These are phyloP conservation scores for Capreolus pygargus DNA, from an alignment of 2,113 vertebrate genomes.

Conservation along the genomic window DNA sequence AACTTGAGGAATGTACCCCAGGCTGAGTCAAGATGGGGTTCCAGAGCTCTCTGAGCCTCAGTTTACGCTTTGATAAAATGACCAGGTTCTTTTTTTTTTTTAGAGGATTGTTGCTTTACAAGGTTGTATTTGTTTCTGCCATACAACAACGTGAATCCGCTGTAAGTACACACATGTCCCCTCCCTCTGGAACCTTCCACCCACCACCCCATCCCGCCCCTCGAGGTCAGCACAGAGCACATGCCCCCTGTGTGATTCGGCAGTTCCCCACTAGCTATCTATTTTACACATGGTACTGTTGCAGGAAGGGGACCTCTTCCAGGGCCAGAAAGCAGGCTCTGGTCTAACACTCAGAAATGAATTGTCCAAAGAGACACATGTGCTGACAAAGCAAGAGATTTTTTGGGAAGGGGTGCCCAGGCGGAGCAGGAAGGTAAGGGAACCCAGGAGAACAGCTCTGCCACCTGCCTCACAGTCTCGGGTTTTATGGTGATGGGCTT, in stretches of 20 bases:
- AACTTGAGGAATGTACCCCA: not conserved
- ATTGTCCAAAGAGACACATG: not conserved
- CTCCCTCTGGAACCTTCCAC: not conserved
- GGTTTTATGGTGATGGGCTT: not conserved
- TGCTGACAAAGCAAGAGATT: not conserved
- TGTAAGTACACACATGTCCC: not conserved
- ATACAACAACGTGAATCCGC: not conserved
- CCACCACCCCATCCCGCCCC: not conserved
- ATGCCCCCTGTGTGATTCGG: not conserved
- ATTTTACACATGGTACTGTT: not conserved
- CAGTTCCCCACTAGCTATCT: not conserved
- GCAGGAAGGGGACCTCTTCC: not conserved
- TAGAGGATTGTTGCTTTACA: not conserved
- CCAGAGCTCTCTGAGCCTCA: not conserved
- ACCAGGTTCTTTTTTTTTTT: not conserved
- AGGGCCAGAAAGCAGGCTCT: not conserved
- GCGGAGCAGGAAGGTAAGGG: not conserved
- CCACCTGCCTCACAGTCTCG: rapidly evolving
- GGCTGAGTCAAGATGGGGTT: not conserved
- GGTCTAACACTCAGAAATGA: not conserved
- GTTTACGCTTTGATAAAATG: not conserved
- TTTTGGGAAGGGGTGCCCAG: not conserved
- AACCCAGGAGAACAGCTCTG: not conserved
- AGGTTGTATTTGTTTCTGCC: not conserved
- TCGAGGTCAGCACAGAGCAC: not conserved